phyloP scores from a whole-genome alignment of 2,888 invertebrate genomes.

The Sialis lutaria region DNA sequence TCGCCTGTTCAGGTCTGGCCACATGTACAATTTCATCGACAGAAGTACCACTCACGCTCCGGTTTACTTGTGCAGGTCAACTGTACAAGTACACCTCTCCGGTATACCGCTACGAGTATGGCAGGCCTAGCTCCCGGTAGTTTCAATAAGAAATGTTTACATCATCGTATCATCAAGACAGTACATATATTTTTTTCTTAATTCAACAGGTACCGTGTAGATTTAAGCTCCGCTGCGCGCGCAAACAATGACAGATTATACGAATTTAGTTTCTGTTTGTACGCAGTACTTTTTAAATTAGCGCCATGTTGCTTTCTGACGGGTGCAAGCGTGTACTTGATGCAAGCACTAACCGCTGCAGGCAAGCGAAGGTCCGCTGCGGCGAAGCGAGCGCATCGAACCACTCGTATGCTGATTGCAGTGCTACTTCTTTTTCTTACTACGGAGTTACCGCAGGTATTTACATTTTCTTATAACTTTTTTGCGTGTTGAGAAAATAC shows the following conservation, averaged over 20 bases:
- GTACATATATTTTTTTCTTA: too few relatives aligned
- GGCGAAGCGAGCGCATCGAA: conserved; percentile 66
- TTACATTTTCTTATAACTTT: background rate
- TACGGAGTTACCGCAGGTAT: conserved; percentile 57
- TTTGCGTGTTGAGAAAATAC: background rate
- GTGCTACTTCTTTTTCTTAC: conserved; percentile 71
- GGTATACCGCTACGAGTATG: too few relatives aligned
- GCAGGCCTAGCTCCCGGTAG: too few relatives aligned
- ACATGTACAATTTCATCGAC: too few relatives aligned
- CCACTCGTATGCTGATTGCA: conserved; percentile 77
- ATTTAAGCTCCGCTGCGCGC: conserved; percentile 24
- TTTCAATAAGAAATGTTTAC: too few relatives aligned
- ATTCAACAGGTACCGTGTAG: conserved; percentile 15
- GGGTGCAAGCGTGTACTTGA: conserved; percentile 50
- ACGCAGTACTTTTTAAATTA: conserved; percentile 63
- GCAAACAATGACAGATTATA: conserved; percentile 23
- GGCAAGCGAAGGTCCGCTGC: conserved; percentile 35
- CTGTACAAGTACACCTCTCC: too few relatives aligned
- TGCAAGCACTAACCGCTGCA: conserved; percentile 46
- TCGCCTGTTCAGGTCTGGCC: too few relatives aligned
- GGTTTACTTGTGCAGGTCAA: too few relatives aligned
- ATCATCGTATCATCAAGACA: too few relatives aligned
- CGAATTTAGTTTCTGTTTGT: conserved; percentile 61
- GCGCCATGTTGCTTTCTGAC: conserved; percentile 65
- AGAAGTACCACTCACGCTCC: too few relatives aligned